Conservation (phyloP, 2,797 vertebrate genomes). For the Knipowitschia caucasica region DNA sequence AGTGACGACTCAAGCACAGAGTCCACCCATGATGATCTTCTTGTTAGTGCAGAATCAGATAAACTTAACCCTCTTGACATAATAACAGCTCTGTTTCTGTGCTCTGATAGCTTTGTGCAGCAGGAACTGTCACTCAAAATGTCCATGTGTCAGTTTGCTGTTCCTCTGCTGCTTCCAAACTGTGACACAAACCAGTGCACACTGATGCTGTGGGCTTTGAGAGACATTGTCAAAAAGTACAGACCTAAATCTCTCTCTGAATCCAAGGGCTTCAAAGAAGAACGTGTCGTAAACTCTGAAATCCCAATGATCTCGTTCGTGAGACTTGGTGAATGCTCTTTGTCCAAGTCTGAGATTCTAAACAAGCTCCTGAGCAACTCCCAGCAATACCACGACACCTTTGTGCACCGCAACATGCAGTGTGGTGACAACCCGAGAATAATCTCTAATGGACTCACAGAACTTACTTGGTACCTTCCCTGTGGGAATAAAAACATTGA, state of each 20-base stretch:
- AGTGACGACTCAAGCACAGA: neutral
- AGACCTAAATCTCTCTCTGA: slow-evolving; percentile 65
- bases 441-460: too few relatives aligned
- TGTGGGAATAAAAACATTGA: too few relatives aligned
- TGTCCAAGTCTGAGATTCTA: slow-evolving; percentile 79
- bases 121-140: slow-evolving; percentile 79
- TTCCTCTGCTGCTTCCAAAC: slow-evolving; percentile 77
- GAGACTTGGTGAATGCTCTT: slow-evolving; percentile 60
- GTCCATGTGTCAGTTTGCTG: slow-evolving; percentile 83
- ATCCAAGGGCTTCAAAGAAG: slow-evolving; percentile 67
- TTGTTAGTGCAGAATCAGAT: neutral
- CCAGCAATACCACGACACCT: too few relatives aligned
- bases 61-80: slow-evolving; percentile 72
- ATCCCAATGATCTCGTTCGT: slow-evolving; percentile 71
- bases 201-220: slow-evolving; percentile 82
- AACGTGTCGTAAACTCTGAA: slow-evolving; percentile 61
- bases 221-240: slow-evolving; percentile 75
- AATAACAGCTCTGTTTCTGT: slow-evolving; percentile 74
- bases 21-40: slow-evolving; percentile 13
- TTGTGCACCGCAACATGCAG: slow-evolving; percentile 68
- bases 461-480: too few relatives aligned
- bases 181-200: slow-evolving; percentile 52
- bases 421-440: slow-evolving; percentile 62
- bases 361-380: slow-evolving; percentile 74
- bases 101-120: slow-evolving; percentile 79